Evolutionary conservation across 2,888 invertebrate genomes (phyloP), one percentile per base, ranked within the genome.

Genomic region (Acronicta alni): DNA sequence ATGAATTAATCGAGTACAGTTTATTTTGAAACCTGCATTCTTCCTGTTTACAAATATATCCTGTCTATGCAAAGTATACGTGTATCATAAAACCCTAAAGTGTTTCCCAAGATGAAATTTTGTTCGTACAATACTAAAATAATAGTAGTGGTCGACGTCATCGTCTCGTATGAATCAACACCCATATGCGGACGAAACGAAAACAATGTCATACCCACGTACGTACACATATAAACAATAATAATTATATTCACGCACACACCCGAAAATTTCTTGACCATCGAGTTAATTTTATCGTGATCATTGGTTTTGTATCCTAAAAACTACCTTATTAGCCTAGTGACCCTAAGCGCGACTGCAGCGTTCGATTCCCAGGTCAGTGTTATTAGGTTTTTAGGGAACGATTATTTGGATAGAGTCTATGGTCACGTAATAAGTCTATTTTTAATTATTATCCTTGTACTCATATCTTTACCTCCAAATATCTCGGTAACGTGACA

Each of bases 71-170:
- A 20, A 44, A 15, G 5, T 14, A 14, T 14, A 5, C 9, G 10
- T 32, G n/a, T 44, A 10, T 16, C 15, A 30, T 12, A 44, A 44
- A 46, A 43, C 26, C 17, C 26, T 10, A n/a, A n/a, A 26, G 55
- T 55, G 16, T 39, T 47, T 51, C 17, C 30, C 49, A 39, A 46
- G 42, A 46, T 41, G 39, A 42, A 32, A 17, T 35, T 20, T 20
- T 38, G 12, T 48, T 9, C 7, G 20, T 35, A 46, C 26, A 45
- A 49, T 16, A 30, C n/a, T 44, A 3, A 37, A 43, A 14, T 63
- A 30, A n/a, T 47, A 45, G n/a, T 51, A 47, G 47, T 38, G 32
- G 41, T 16, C 38, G 23, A 61, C 47, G 62, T 62, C 62, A 51
- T 43, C 15, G 12, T n/a, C n/a, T 38, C 8, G 18, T 47, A 37